Evolutionary conservation across 1,140 invertebrate species (phyloP).

Genomic region (Bombus consobrinus): DNA sequence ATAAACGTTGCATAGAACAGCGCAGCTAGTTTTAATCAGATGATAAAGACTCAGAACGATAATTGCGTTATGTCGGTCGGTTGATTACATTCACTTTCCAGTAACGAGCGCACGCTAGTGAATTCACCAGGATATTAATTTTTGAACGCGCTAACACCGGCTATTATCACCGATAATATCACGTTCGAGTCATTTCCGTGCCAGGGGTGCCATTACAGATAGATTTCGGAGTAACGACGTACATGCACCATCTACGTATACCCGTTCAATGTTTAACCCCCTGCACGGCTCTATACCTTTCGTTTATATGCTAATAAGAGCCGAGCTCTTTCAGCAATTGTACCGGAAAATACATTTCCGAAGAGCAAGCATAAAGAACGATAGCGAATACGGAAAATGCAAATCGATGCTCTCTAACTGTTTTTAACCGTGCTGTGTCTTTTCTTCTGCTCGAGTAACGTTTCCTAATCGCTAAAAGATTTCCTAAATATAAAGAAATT

Average conservation of each 20-base stretch:
- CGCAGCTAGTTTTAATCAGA: slow-evolving; percentile 70
- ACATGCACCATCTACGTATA: slow-evolving; percentile 16
- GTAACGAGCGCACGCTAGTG: slow-evolving; percentile 41
- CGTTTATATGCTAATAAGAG: slow-evolving; percentile 44
- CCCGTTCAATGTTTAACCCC: slow-evolving; percentile 28
- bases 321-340: slow-evolving; percentile 33
- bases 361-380: neutral
- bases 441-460: neutral
- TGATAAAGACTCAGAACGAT: slow-evolving; percentile 70
- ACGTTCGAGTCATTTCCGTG: slow-evolving; percentile 54
- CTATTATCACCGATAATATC: slow-evolving; percentile 67
- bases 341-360: neutral
- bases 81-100: slow-evolving; percentile 73
- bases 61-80: slow-evolving; percentile 65
- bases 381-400: neutral
- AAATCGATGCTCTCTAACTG: neutral
- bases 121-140: slow-evolving; percentile 69
- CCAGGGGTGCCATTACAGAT: slow-evolving; percentile 42
- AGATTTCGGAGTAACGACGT: slow-evolving; percentile 38
- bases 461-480: neutral
- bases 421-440: neutral
- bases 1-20: slow-evolving; percentile 52
- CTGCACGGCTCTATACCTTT: neutral
- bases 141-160: slow-evolving; percentile 56
- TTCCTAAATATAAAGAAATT: neutral